Conservation (phyloP, 2,113 vertebrate genomes). For the Xenus cinereus region DNA sequence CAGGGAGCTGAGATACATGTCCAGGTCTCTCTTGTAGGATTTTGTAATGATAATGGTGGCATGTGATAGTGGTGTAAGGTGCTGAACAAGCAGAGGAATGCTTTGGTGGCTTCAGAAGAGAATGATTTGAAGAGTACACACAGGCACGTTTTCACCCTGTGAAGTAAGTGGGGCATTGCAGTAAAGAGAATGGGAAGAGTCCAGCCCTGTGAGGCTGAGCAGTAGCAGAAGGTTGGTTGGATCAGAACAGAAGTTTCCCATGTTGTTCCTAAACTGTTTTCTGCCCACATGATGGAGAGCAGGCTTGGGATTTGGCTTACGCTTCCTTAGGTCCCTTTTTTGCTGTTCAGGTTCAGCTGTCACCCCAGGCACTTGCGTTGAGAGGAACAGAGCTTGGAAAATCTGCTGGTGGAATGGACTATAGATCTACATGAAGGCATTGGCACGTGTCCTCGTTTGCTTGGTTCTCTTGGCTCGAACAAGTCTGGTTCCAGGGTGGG, state of each 20-base stretch:
- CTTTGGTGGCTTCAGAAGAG: neutral
- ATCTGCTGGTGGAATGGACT: neutral
- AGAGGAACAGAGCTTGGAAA: neutral
- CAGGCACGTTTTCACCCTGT: neutral
- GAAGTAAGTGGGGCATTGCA: neutral
- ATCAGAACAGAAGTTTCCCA: neutral
- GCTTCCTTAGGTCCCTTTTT: neutral
- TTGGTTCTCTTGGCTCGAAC: neutral
- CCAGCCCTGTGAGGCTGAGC: neutral
- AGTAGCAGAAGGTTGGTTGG: neutral
- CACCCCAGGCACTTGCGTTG: neutral
- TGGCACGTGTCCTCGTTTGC: rapidly evolving
- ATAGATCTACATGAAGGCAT: neutral
- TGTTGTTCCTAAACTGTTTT: neutral
- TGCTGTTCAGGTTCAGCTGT: neutral
- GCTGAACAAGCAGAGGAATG: neutral
- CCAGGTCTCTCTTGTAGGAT: neutral
- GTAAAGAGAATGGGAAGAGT: neutral
- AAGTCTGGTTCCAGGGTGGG: neutral
- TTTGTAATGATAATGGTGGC: neutral
- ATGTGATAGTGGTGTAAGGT: neutral
- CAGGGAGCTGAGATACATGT: neutral
- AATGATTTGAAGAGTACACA: neutral
- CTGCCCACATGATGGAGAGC: neutral
- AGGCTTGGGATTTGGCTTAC: neutral